Conservation (phyloP, 2,797 vertebrate genomes). For the Tolypeutes matacus region DNA sequence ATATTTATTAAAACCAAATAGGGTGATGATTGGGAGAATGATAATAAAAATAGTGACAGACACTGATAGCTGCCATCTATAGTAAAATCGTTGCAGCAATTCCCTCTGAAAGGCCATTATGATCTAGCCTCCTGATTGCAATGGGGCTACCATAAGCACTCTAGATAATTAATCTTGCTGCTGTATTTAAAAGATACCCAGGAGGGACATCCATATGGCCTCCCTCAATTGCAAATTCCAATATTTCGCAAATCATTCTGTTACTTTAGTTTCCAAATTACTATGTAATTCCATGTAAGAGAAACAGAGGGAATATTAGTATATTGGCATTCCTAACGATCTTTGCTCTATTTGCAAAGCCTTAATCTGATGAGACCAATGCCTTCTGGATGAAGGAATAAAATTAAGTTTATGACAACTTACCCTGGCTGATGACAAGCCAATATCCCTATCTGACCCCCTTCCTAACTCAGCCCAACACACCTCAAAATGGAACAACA, state of each 20-base stretch:
- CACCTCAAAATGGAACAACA: neutral
- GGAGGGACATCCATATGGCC: neutral
- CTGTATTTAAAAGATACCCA: neutral
- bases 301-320: neutral
- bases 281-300: neutral
- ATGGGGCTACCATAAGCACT: neutral
- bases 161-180: neutral
- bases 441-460: neutral
- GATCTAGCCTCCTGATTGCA: neutral
- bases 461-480: neutral
- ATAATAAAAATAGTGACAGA: neutral
- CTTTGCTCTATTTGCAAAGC: neutral
- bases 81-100: no score
- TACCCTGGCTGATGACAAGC: neutral
- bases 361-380: neutral
- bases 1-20: neutral
- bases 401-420: neutral
- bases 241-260: neutral
- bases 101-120: fast-evolving
- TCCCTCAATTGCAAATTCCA: neutral
- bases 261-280: neutral
- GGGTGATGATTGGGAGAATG: neutral
- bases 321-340: neutral
- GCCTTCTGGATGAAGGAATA: neutral
- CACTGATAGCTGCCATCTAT: fast-evolving